Percentiles rank a stretch among this genome's conserved stretches.
These are phyloP conservation scores for Manacus vitellinus DNA, from an alignment of 2,113 vertebrate genomes.

Conservation along the genomic window DNA sequence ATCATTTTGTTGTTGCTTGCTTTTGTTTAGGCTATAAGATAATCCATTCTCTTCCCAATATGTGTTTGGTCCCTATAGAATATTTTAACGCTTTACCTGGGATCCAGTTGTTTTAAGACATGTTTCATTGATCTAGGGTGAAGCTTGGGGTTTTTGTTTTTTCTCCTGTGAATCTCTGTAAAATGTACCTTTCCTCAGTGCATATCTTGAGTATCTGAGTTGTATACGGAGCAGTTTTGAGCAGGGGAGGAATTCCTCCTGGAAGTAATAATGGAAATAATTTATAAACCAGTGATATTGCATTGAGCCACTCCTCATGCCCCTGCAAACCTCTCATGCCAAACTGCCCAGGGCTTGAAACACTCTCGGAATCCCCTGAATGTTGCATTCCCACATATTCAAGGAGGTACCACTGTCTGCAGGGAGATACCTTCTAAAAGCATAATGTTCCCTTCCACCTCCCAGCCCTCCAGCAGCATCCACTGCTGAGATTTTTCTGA, in stretches of 20 bases:
- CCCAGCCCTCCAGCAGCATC: not conserved
- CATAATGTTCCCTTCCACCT: not conserved
- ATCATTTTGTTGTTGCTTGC: not conserved
- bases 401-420: not conserved
- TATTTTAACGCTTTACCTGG: not conserved
- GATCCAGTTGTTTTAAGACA: not conserved
- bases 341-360: not conserved
- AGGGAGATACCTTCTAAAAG: not conserved
- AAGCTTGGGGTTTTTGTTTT: not conserved
- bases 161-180: not conserved
- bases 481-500: not conserved
- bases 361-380: not conserved
- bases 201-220: not conserved
- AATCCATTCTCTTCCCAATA: not conserved
- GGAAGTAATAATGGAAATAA: not conserved
- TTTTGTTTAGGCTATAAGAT: not conserved
- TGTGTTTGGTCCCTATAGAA: not conserved
- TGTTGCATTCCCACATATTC: not conserved
- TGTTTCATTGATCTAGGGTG: not conserved
- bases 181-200: not conserved
- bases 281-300: not conserved
- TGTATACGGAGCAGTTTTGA: not conserved
- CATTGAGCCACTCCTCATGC: not conserved
- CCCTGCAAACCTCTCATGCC: not conserved
- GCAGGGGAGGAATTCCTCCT: not conserved